phyloP scores from a whole-genome alignment of 2,113 vertebrate genomes.

The Cyprinodon tularosa region DNA sequence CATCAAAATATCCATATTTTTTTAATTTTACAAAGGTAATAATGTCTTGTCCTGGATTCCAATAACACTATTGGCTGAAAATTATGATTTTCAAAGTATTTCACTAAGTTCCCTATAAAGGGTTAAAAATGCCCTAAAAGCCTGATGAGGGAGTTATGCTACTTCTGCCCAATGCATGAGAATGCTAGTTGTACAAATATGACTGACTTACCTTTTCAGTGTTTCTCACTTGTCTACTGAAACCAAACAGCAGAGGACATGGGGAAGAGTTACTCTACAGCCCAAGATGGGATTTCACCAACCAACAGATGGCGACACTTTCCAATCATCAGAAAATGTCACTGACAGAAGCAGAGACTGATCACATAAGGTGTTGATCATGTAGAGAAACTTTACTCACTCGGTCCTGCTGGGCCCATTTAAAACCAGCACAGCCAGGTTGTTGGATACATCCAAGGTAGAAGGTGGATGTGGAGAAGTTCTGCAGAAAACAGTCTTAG shows the following conservation, averaged over 20 bases:
- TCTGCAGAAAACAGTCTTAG: conserved; percentile 55
- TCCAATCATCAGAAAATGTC: background rate
- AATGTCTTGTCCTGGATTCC: too few relatives aligned
- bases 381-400: conserved; percentile 46
- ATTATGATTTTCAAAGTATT: too few relatives aligned
- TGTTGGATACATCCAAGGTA: conserved; percentile 51
- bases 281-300: background rate
- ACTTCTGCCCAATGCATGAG: background rate
- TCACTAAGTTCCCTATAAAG: too few relatives aligned
- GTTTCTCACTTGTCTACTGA: conserved; percentile 20
- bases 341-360: too few relatives aligned
- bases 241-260: conserved; percentile 22
- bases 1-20: too few relatives aligned
- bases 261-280: background rate
- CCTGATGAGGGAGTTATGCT: too few relatives aligned
- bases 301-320: conserved; percentile 58
- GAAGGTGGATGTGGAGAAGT: conserved; percentile 30
- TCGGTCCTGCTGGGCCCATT: conserved; percentile 23
- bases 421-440: conserved; percentile 45
- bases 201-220: conserved; percentile 44
- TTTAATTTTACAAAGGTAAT: too few relatives aligned
- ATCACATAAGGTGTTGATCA: background rate
- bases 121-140: too few relatives aligned
- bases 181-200: background rate
- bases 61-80: too few relatives aligned